Base-by-base conservation (phyloP, 2,113 vertebrate genomes). In the Stigmatopora nigra region DNA sequence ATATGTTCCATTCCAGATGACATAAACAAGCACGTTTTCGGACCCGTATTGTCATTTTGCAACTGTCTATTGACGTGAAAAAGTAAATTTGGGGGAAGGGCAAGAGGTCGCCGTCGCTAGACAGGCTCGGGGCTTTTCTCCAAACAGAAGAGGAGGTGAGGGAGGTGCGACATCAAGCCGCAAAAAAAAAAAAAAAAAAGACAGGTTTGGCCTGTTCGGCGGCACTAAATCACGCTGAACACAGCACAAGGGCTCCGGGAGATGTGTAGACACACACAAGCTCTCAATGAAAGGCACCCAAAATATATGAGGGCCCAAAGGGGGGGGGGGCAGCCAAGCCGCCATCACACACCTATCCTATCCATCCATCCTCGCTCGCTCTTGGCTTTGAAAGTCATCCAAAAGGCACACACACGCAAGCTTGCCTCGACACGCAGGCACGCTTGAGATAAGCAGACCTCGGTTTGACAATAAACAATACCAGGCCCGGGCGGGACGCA, bases 241-340 rank as follows among this genome's bases (percentile, higher is more conserved):
- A 20, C 70, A 13, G 53, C 55, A 59, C 60, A 57, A 70, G 65
- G 69, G 16, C 57, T 51, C 53, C 64, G 46, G 12, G 61, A 78
- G 71, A 69, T 57, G 75, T 76, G 72, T 63, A 76, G 58, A 68
- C 17, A 44, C 35, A 44, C 35, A 73, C 36, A 78, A 72, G 80
- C 77, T 80, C 72, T 83, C 76, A 82, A 82, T 81, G 82, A 75
- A 82, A 83, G 70, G 70, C 75, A 77, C 75, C 71, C 58, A 75
- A 78, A 82, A 82, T 83, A 83, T 74, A 76, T 70, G 68, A 35
- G 65, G 57, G 70, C 71, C 72, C 71, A 73, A 41, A n/a, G n/a
- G n/a, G n/a, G n/a, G n/a, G n/a, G 69, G 61, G 67, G 52, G 36
- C 44, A 68, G 81, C 79, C 86, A 88, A 86, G 80, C 82, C 83